A percentile compares a stretch with the other conserved stretches of the same genome.
Conservation (phyloP, 37 sponge, comb jelly and placozoan species). For the Haliclona indistincta region DNA sequence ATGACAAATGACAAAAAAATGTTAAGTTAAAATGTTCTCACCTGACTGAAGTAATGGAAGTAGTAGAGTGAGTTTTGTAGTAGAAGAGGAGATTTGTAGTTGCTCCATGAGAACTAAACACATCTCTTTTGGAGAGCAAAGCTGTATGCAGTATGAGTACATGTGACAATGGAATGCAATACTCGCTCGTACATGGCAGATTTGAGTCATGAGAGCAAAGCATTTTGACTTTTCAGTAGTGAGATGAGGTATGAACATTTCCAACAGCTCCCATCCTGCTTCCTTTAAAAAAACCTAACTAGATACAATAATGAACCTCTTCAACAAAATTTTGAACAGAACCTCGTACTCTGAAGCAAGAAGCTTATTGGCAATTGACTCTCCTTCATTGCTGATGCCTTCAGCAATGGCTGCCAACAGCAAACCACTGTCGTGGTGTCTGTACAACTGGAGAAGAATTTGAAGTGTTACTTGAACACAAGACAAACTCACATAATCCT, state of each 20-base stretch:
- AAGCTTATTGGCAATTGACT: neutral
- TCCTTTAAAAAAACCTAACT: no score
- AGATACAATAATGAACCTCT: neutral
- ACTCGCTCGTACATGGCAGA: neutral
- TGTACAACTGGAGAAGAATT: neutral
- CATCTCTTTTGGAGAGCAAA: conserved; percentile 73
- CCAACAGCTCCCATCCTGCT: conserved; percentile 53
- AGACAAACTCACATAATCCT: neutral
- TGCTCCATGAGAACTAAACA: conserved; percentile 61
- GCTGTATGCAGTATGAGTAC: conserved; percentile 5
- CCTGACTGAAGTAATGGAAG: conserved; percentile 24
- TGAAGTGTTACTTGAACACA: no score
- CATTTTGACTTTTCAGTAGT: neutral
- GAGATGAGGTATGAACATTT: conserved; percentile 34
- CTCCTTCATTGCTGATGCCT: neutral
- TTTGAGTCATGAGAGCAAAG: conserved; percentile 24
- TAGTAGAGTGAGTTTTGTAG: neutral
- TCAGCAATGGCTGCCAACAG: conserved; percentile 1
- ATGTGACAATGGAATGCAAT: neutral
- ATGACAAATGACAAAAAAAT: neutral
- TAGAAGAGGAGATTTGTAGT: conserved; percentile 22
- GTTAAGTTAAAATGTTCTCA: neutral
- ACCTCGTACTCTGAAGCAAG: neutral
- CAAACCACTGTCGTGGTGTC: neutral
- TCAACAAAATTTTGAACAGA: neutral